These are phyloP conservation scores for Drosophila fuyamai DNA, from an alignment of 1,140 invertebrate species.

Conservation along the genomic window DNA sequence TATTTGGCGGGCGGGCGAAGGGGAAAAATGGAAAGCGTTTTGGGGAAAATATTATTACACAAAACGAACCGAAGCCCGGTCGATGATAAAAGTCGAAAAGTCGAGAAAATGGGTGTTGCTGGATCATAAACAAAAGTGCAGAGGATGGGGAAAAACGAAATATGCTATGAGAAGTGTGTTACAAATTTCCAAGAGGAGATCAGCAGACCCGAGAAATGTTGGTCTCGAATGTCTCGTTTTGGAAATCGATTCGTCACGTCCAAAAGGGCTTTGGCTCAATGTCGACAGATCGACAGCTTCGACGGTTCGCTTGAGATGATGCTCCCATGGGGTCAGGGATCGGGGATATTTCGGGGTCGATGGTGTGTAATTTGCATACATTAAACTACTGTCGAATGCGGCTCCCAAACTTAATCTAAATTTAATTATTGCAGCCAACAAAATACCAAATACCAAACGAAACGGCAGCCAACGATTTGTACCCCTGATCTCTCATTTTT, in stretches of 20 bases:
- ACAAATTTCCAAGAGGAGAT: constrained; percentile 51
- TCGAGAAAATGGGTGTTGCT: constrained; percentile 77
- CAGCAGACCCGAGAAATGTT: constrained; percentile 22
- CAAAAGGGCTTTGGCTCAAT: constrained; percentile 68
- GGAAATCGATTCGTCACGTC: constrained; percentile 77
- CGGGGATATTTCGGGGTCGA: constrained; percentile 36
- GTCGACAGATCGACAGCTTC: constrained; percentile 55
- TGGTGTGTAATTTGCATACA: constrained; percentile 78
- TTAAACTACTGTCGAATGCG: constrained; percentile 76
- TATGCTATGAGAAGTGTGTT: constrained; percentile 59
- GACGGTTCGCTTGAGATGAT: constrained; percentile 30
- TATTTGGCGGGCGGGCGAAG: constrained; percentile 33
- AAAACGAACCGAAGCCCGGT: constrained; percentile 40
- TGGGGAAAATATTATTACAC: constrained; percentile 50
- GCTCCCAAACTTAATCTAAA: constrained; percentile 74
- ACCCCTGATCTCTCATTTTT: constrained; percentile 38
- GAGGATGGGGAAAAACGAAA: constrained; percentile 18
- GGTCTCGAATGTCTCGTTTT: constrained; percentile 68
- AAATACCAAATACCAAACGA: constrained; percentile 42
- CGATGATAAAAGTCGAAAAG: constrained; percentile 75
- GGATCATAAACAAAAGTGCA: constrained; percentile 59
- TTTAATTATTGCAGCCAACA: constrained; percentile 79
- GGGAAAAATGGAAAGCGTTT: constrained; percentile 66
- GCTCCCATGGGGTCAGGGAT: constrained; percentile 40
- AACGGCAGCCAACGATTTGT: constrained; percentile 37